Evolutionary conservation across 2,888 invertebrate genomes (phyloP), one percentile per base, ranked within the genome.

Genomic region (Hydrotaea diabolus): DNA sequence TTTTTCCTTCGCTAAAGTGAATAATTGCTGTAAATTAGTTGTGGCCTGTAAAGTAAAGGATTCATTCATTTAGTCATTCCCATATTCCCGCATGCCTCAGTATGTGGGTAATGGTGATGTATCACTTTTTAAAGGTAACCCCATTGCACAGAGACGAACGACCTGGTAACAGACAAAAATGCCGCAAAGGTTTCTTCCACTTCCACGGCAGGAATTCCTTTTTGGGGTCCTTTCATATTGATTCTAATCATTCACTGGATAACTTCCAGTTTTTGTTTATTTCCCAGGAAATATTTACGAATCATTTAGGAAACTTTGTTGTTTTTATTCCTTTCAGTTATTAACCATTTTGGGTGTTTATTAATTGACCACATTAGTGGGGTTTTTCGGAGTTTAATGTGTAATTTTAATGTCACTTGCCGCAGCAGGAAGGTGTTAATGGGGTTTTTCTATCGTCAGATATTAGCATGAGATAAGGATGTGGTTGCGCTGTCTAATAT

Each of bases 1-100:
- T 85, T 79, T 77, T 55, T 53, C 64, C 77, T 46, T 55, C 46
- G 49, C 72, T 23, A 85, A 85, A 82, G 85, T 85, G 85, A 85
- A 85, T 85, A 85, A 85, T 85, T 85, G 81, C 79, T 85, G 73
- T 66, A 85, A 82, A 85, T 85, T 79, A 82, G 76, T 82, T 73
- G 39, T 31, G 66, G 17, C 9, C 9, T 1, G 7, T 23, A 79
- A 59, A 55, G 39, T 74, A 77, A 74, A 55, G 75, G 75, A 76
- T 76, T 75, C 64, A 49, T 53, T 39, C 21, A 59, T 62, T 17
- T 36, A 66, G 3, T 31, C n/a, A n/a, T n/a, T n/a, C n/a, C n/a
- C 31, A 31, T 31, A 31, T 31, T 2, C 7, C 3, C 7, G 31
- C 7, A 7, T 31, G 31, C 7, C 3, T 31, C 3, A 4, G 31